Percentiles rank a stretch among this genome's conserved stretches.
phyloP scores from a whole-genome alignment of 2,797 vertebrate species.

The Otolemur crassicaudatus region DNA sequence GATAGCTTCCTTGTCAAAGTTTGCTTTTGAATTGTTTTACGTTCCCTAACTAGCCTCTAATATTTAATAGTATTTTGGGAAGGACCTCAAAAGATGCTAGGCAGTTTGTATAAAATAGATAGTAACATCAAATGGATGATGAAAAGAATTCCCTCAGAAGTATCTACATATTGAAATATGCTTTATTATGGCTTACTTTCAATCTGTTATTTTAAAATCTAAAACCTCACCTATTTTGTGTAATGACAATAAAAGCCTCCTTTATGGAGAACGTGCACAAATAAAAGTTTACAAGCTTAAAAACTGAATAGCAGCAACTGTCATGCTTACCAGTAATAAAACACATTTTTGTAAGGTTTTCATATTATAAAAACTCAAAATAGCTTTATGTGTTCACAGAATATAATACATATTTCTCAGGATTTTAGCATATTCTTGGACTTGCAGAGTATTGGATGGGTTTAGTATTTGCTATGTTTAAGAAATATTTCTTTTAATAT shows the following conservation, averaged over 20 bases:
- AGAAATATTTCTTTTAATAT: slow-evolving; percentile 11
- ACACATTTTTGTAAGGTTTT: slow-evolving; percentile 53
- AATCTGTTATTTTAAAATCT: slow-evolving; percentile 39
- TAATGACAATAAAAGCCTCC: slow-evolving; percentile 39
- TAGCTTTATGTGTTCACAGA: slow-evolving; percentile 37
- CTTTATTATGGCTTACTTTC: background rate
- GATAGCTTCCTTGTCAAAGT: background rate
- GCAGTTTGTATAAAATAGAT: background rate
- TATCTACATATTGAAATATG: background rate
- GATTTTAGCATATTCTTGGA: background rate
- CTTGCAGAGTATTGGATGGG: background rate
- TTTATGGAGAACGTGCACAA: slow-evolving; percentile 43
- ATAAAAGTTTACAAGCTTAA: slow-evolving; percentile 51
- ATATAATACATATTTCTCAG: slow-evolving; percentile 25
- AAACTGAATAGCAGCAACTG: background rate
- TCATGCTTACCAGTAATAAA: slow-evolving; percentile 23
- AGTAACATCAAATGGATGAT: background rate
- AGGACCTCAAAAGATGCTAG: background rate
- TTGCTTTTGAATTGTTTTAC: slow-evolving; percentile 18
- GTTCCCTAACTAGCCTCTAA: background rate
- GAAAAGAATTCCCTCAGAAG: background rate
- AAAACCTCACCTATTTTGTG: slow-evolving; percentile 39
- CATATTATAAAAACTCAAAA: slow-evolving; percentile 58
- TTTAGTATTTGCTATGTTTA: slow-evolving; percentile 37
- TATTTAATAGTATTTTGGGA: background rate